phyloP scores from a whole-genome alignment of 2,113 vertebrate species.

The Psophia crepitans region DNA sequence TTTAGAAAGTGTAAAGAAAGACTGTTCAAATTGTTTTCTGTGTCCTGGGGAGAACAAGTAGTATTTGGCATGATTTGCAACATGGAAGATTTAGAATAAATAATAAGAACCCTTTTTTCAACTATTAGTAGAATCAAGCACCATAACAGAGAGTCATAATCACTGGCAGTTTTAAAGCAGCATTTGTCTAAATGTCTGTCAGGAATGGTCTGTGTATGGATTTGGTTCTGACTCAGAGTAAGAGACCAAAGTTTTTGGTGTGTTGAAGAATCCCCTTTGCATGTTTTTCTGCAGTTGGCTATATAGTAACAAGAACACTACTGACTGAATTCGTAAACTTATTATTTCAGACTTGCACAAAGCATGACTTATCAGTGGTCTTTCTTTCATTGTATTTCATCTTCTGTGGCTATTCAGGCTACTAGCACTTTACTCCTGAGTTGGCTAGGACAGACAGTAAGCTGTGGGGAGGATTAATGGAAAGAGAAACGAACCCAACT shows the following conservation, averaged over 20 bases:
- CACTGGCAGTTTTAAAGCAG: not conserved
- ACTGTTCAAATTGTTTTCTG: not conserved
- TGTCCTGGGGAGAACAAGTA: not conserved
- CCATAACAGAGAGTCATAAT: not conserved
- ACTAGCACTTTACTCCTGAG: not conserved
- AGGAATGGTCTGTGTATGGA: not conserved
- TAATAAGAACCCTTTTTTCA: not conserved
- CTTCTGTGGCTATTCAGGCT: not conserved
- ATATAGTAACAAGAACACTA: not conserved
- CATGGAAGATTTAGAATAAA: not conserved
- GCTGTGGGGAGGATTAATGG: not conserved
- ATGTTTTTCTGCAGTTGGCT: not conserved
- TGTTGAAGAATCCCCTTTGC: not conserved
- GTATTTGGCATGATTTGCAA: not conserved
- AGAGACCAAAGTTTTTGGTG: not conserved
- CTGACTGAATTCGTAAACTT: not conserved
- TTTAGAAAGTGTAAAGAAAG: not conserved
- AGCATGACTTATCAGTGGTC: not conserved
- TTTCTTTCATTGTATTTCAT: not conserved
- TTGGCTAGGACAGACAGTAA: not conserved
- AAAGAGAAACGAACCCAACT: conserved; percentile 9
- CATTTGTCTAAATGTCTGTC: not conserved
- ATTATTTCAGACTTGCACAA: not conserved
- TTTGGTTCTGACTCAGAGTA: not conserved
- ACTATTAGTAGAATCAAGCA: not conserved